These are phyloP conservation scores for Stenodema calcarata DNA, from an alignment of 2,888 invertebrate genomes.

Conservation along the genomic window DNA sequence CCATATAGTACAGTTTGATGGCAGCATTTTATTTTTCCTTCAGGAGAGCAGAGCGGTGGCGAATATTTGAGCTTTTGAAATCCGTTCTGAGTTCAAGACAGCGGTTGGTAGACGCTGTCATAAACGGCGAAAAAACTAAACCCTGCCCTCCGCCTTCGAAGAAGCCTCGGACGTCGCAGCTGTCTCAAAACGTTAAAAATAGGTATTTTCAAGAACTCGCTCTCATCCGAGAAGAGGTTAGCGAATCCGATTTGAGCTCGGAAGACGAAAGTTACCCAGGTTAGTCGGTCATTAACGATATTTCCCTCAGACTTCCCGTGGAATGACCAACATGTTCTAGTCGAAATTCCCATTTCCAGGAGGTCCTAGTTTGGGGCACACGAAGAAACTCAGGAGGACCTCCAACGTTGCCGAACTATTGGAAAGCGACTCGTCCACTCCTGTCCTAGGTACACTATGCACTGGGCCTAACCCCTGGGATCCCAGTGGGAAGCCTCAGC, in stretches of 20 bases:
- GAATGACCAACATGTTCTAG: neutral
- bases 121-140: slow-evolving; percentile 58
- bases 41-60: slow-evolving; percentile 65
- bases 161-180: slow-evolving; percentile 30
- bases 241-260: slow-evolving; percentile 69
- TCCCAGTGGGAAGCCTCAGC: slow-evolving; percentile 52
- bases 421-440: slow-evolving; percentile 59
- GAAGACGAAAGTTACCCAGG: slow-evolving; percentile 81
- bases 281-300: slow-evolving; percentile 50
- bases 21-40: neutral
- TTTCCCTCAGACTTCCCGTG: neutral
- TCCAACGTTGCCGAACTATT: slow-evolving; percentile 42
- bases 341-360: slow-evolving; percentile 58
- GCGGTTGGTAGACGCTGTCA: slow-evolving; percentile 71
- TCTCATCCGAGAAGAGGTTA: slow-evolving; percentile 74
- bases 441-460: slow-evolving; percentile 51
- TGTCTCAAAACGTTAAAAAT: slow-evolving; percentile 50
- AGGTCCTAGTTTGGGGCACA: slow-evolving; percentile 68
- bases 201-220: slow-evolving; percentile 71
- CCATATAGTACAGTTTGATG: too few relatives aligned
- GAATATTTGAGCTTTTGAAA: slow-evolving; percentile 70
- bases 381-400: slow-evolving; percentile 65
- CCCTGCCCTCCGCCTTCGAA: slow-evolving; percentile 50
- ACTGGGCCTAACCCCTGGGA: slow-evolving; percentile 52
- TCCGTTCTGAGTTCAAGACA: slow-evolving; percentile 79